Evolutionary conservation across 1,140 invertebrate species (phyloP).

Genomic region (Centruroides sculpturatus): DNA sequence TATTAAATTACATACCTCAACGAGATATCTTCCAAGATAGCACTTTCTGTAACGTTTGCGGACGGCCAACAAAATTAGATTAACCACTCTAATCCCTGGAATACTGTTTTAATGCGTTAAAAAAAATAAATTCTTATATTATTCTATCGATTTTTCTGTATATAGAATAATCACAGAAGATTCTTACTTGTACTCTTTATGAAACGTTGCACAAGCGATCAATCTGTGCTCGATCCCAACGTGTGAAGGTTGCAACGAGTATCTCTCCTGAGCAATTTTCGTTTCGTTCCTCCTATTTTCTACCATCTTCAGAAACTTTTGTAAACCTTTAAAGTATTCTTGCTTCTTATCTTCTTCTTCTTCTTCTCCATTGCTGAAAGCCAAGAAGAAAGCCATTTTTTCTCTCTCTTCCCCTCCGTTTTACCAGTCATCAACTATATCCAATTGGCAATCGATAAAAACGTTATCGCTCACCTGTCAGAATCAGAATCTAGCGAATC

Average conservation of each 20-base stretch:
- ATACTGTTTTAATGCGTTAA: slow-evolving; percentile 18
- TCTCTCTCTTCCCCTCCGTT: too few relatives aligned
- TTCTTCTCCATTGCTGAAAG: slow-evolving; percentile 4
- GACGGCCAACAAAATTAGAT: slow-evolving; percentile 29
- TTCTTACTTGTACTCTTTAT: slow-evolving; percentile 31
- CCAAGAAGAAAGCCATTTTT: too few relatives aligned
- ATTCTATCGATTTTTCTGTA: not conserved
- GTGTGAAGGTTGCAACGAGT: slow-evolving; percentile 14
- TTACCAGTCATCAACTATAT: too few relatives aligned
- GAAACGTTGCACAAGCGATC: slow-evolving; percentile 29
- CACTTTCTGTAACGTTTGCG: slow-evolving; percentile 25
- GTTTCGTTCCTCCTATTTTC: slow-evolving; percentile 18
- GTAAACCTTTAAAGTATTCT: slow-evolving; percentile 27
- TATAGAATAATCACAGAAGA: not conserved
- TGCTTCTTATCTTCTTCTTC: slow-evolving; percentile 21
- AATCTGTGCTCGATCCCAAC: slow-evolving; percentile 29
- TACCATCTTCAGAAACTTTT: slow-evolving; percentile 24
- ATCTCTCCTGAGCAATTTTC: slow-evolving; percentile 5
- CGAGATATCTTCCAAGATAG: slow-evolving; percentile 30
- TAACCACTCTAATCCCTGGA: slow-evolving; percentile 27
- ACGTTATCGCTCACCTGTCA: too few relatives aligned
- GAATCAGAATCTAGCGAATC: too few relatives aligned
- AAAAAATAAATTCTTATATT: not conserved
- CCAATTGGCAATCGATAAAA: too few relatives aligned
- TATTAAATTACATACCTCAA: slow-evolving; percentile 23